phyloP scores from a whole-genome alignment of 1,140 invertebrate genomes.

The Drosophila hydei region DNA sequence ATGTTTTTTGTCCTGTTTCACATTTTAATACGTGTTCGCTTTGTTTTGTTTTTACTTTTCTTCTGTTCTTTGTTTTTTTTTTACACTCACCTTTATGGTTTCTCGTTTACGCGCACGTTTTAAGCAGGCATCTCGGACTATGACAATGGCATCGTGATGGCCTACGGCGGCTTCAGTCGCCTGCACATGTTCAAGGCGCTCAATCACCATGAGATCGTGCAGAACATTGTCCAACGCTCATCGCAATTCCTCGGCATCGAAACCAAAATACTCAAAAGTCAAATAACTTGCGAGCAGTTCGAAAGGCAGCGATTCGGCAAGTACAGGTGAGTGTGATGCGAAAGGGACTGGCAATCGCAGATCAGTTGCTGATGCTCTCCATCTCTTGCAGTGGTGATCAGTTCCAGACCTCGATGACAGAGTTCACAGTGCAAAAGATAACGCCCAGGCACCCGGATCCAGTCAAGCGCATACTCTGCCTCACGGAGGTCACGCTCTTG shows the following conservation, averaged over 20 bases:
- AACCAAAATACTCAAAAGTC: slow-evolving; percentile 92
- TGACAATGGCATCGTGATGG: slow-evolving; percentile 93
- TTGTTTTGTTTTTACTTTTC: slow-evolving; percentile 32
- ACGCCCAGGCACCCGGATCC: slow-evolving; percentile 90
- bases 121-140: slow-evolving; percentile 88
- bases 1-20: slow-evolving; percentile 25
- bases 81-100: slow-evolving; percentile 71
- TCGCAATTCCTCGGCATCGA: slow-evolving; percentile 91
- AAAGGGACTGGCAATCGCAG: neutral
- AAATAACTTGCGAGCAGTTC: slow-evolving; percentile 94
- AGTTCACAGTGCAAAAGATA: slow-evolving; percentile 96
- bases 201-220: slow-evolving; percentile 93
- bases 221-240: slow-evolving; percentile 92
- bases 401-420: slow-evolving; percentile 94
- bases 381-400: slow-evolving; percentile 89
- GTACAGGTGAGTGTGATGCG: slow-evolving; percentile 86
- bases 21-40: slow-evolving; percentile 58
- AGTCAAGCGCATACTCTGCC: slow-evolving; percentile 94
- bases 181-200: slow-evolving; percentile 94
- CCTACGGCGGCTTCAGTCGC: slow-evolving; percentile 93
- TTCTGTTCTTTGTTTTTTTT: slow-evolving; percentile 23
- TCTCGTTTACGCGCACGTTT: slow-evolving; percentile 76
- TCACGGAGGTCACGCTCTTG: slow-evolving; percentile 97
- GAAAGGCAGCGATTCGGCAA: slow-evolving; percentile 94
- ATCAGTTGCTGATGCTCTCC: slow-evolving; percentile 20